These are phyloP conservation scores for Forbesichthys papilliferus DNA, from an alignment of 2,113 vertebrate genomes.

Conservation along the genomic window DNA sequence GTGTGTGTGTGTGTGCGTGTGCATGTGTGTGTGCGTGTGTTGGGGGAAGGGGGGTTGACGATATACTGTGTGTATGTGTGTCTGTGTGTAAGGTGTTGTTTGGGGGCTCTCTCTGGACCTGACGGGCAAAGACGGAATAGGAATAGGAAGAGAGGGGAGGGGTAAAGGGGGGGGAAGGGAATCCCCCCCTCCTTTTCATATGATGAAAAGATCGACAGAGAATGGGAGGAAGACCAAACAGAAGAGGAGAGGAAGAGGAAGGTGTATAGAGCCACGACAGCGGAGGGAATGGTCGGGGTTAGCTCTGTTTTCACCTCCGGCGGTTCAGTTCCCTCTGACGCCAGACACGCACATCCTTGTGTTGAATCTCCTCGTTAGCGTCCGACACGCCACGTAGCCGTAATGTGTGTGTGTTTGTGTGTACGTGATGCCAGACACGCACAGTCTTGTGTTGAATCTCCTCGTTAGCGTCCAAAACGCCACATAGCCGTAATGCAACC, in stretches of 20 bases:
- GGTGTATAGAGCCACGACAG: conserved; percentile 27
- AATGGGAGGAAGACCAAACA: conserved; percentile 24
- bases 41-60: conserved; percentile 17
- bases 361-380: conserved; percentile 31
- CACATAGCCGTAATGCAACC: conserved; percentile 20
- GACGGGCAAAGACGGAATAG: conserved; percentile 11
- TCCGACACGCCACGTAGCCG: conserved; percentile 15
- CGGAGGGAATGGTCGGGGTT: conserved; percentile 58
- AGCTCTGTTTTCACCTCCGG: conserved; percentile 52
- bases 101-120: conserved; percentile 64
- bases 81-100: conserved; percentile 61
- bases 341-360: conserved; percentile 29
- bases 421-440: too few relatives aligned
- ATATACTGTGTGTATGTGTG: conserved; percentile 31
- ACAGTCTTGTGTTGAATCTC: conserved; percentile 24
- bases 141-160: conserved; percentile 31
- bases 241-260: conserved; percentile 35
- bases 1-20: conserved; percentile 40
- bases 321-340: conserved; percentile 42
- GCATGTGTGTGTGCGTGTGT: conserved; percentile 20
- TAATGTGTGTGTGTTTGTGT: conserved; percentile 6
- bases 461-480: conserved; percentile 26
- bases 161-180: conserved; percentile 45
- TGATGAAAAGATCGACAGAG: conserved; percentile 66
- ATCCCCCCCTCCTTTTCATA: conserved; percentile 59